These are phyloP conservation scores for Ceramica pisi DNA, from an alignment of 2,888 invertebrate genomes.

Conservation along the genomic window DNA sequence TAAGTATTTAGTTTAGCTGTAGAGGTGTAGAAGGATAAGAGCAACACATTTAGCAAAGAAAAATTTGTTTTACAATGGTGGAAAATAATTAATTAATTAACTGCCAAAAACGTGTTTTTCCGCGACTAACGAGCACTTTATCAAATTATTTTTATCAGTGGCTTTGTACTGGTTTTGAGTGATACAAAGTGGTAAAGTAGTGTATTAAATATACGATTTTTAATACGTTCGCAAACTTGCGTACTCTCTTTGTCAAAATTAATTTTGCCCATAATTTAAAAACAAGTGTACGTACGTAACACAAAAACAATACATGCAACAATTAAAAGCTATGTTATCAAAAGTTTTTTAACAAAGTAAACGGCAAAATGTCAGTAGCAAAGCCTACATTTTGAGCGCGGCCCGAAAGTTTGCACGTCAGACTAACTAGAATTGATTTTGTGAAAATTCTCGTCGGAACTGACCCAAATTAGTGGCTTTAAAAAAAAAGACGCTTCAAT, in stretches of 20 bases:
- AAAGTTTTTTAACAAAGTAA: slow-evolving; percentile 5
- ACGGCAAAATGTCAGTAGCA: neutral
- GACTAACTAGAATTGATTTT: slow-evolving; percentile 42
- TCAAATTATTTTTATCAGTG: slow-evolving; percentile 33
- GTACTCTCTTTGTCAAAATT: neutral
- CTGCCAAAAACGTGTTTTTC: neutral
- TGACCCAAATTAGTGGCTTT: slow-evolving; percentile 56
- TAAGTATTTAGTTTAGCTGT: slow-evolving; percentile 16
- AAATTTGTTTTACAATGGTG: neutral
- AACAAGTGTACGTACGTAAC: no score
- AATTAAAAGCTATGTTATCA: neutral
- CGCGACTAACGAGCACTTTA: slow-evolving; percentile 24
- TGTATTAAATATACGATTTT: neutral
- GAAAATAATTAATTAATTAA: neutral
- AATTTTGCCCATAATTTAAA: neutral
- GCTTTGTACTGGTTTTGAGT: neutral
- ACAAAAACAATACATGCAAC: no score
- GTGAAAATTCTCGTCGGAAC: slow-evolving; percentile 32
- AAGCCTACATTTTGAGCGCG: slow-evolving; percentile 10
- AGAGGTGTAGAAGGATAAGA: slow-evolving; percentile 1
- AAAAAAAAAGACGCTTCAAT: slow-evolving; percentile 57
- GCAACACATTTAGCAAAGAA: neutral
- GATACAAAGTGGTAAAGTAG: neutral
- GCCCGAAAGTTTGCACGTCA: slow-evolving; percentile 23
- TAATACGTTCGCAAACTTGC: neutral